Evolutionary conservation across 37 sponge, comb jelly and placozoan genomes (phyloP).

Genomic region (Spongilla lacustris): DNA sequence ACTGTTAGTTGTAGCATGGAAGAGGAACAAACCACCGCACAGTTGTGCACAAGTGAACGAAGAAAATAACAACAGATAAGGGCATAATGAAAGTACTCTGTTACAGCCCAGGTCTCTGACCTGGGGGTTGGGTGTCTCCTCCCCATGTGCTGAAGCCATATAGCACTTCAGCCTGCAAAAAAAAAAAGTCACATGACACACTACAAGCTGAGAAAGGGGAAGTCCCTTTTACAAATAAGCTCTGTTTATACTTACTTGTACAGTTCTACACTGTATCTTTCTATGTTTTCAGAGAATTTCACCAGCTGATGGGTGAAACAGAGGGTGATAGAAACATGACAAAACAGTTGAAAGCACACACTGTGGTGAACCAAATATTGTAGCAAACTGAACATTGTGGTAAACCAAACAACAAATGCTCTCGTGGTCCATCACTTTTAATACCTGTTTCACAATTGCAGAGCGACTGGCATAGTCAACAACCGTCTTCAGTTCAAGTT

Average conservation of each 20-base stretch:
- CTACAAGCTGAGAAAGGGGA: neutral
- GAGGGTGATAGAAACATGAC: too few relatives aligned
- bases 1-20: neutral
- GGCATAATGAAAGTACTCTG: too few relatives aligned
- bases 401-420: too few relatives aligned
- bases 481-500: conserved; percentile 27
- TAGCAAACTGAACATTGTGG: too few relatives aligned
- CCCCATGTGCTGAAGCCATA: conserved; percentile 51
- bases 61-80: too few relatives aligned
- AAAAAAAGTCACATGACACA: neutral
- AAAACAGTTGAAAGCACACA: too few relatives aligned
- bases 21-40: too few relatives aligned
- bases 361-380: too few relatives aligned
- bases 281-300: conserved; percentile 57
- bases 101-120: too few relatives aligned
- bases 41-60: neutral
- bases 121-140: conserved; percentile 65
- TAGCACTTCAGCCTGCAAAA: conserved; percentile 47
- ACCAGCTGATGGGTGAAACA: conserved; percentile 27
- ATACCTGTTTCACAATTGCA: conserved; percentile 40
- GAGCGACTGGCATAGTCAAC: conserved; percentile 25
- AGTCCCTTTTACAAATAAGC: too few relatives aligned
- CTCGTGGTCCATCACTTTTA: too few relatives aligned
- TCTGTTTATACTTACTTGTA: conserved; percentile 21
- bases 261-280: conserved; percentile 42